Percentiles rank a stretch among this genome's conserved stretches.
Conservation (phyloP, 2,888 invertebrate species). For the Leptopilina myrica region DNA sequence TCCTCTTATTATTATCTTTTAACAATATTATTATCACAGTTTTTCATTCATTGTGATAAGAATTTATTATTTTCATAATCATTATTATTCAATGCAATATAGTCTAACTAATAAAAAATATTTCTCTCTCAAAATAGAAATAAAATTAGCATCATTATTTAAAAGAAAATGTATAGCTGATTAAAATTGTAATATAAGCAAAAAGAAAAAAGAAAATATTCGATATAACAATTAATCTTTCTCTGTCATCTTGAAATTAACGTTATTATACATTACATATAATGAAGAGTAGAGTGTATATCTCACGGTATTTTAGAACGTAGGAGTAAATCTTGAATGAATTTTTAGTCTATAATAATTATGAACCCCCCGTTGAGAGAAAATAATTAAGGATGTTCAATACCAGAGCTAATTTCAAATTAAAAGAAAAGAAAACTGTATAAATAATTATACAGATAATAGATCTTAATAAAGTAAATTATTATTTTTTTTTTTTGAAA, state of each 20-base stretch:
- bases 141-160: slow-evolving; percentile 46
- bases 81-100: slow-evolving; percentile 53
- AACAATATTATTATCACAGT: slow-evolving; percentile 49
- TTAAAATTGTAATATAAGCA: neutral
- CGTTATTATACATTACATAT: neutral
- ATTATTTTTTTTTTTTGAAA: too few species aligned
- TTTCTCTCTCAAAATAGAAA: slow-evolving; percentile 48
- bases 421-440: too few species aligned
- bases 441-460: too few species aligned
- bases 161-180: slow-evolving; percentile 17
- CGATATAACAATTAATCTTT: neutral
- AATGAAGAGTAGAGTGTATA: slow-evolving; percentile 21
- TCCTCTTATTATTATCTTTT: slow-evolving; percentile 51
- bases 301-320: slow-evolving; percentile 10
- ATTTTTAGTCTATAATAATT: neutral
- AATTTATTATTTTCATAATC: slow-evolving; percentile 55
- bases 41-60: slow-evolving; percentile 50
- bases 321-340: neutral
- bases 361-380: neutral
- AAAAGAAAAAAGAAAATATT: neutral
- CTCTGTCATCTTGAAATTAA: slow-evolving; percentile 17
- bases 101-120: slow-evolving; percentile 47
- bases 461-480: too few species aligned
- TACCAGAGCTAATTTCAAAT: too few species aligned
- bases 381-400: neutral